Percentiles rank a stretch among this genome's conserved stretches.
Evolutionary conservation across 2,113 vertebrate species (phyloP).

Genomic region (Nibea coibor): DNA sequence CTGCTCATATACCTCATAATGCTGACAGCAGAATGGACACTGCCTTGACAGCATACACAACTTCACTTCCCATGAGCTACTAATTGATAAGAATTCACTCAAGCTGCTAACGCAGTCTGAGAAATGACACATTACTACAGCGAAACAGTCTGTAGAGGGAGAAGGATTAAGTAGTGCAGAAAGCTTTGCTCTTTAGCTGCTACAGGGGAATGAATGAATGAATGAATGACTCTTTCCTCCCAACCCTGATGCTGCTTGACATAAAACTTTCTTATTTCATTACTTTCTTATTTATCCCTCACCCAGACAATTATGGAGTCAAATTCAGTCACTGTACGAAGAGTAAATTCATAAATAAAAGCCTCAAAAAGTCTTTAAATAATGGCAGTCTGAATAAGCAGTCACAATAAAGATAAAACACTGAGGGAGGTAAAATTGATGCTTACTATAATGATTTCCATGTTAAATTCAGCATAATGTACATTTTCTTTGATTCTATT

Average conservation of each 20-base stretch:
- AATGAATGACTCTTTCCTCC: conserved; percentile 30
- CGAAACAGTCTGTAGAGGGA: conserved; percentile 28
- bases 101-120: conserved; percentile 38
- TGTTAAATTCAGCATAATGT: background rate
- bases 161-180: conserved; percentile 40
- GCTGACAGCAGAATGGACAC: conserved; percentile 13
- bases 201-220: conserved; percentile 22
- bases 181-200: conserved; percentile 42
- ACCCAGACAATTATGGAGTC: background rate
- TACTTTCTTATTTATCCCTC: background rate
- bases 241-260: conserved; percentile 25
- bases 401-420: background rate
- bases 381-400: too few species aligned
- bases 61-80: conserved; percentile 8
- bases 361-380: background rate
- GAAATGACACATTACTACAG: conserved; percentile 26
- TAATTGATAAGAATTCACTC: conserved; percentile 60
- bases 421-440: background rate
- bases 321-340: background rate
- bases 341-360: background rate
- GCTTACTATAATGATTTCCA: background rate
- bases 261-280: background rate
- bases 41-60: background rate
- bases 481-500: background rate
- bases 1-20: conserved; percentile 1